Conservation (phyloP, 2,888 invertebrate genomes). For the Pocota personata region DNA sequence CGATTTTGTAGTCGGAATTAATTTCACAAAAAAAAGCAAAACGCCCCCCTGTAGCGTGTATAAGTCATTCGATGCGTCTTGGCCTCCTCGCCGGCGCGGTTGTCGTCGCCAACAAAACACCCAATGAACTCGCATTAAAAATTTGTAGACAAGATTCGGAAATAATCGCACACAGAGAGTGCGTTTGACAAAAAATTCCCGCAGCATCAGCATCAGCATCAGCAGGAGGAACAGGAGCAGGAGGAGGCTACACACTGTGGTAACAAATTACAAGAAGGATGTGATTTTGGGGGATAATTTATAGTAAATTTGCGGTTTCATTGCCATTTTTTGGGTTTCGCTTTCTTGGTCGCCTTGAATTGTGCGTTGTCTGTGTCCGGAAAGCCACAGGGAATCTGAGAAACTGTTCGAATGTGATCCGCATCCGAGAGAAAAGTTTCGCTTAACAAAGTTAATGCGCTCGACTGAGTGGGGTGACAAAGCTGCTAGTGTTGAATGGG, state of each 20-base stretch:
- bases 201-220: conserved; percentile 25
- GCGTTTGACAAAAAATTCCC: conserved; percentile 57
- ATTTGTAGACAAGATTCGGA: conserved; percentile 74
- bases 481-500: conserved; percentile 49
- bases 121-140: conserved; percentile 69
- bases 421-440: conserved; percentile 60
- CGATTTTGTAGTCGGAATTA: conserved; percentile 70
- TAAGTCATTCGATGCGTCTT: conserved; percentile 51
- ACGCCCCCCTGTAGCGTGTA: conserved; percentile 50
- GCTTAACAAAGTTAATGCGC: conserved; percentile 70
- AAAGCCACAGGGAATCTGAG: conserved; percentile 60
- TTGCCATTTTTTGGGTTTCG: conserved; percentile 27
- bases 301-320: conserved; percentile 73
- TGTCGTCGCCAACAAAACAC: conserved; percentile 73
- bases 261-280: conserved; percentile 72
- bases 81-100: conserved; percentile 47
- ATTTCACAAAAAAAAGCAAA: conserved; percentile 48
- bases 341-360: conserved; percentile 20
- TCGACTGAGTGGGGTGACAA: conserved; percentile 42
- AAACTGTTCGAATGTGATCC: conserved; percentile 31
- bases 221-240: neutral
- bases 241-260: conserved; percentile 36
- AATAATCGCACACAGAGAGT: conserved; percentile 59
- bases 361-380: conserved; percentile 60
- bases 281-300: conserved; percentile 73